phyloP scores from a whole-genome alignment of 2,888 invertebrate species.

The Hermaeophaga mercurialis region DNA sequence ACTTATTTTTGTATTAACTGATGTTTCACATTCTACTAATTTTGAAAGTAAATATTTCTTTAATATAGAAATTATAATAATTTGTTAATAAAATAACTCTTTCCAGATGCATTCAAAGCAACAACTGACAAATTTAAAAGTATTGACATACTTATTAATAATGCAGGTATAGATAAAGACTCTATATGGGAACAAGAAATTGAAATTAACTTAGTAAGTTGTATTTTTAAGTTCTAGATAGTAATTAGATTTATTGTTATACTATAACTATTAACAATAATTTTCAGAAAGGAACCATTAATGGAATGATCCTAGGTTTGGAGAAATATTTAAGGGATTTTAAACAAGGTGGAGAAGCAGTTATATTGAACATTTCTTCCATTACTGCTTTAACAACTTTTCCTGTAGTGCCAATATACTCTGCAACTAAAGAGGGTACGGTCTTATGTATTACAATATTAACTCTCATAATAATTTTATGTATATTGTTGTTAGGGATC shows the following conservation, averaged over 20 bases:
- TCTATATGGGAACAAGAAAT: conserved; percentile 36
- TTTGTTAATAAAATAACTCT: neutral
- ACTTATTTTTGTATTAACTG: conserved; percentile 36
- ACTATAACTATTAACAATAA: no score
- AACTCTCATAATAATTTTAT: neutral
- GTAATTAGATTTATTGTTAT: no score
- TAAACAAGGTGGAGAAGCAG: conserved; percentile 33
- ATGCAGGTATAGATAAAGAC: conserved; percentile 39
- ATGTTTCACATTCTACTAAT: conserved; percentile 29
- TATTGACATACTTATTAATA: conserved; percentile 66
- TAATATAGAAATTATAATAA: no score
- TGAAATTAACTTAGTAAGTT: conserved; percentile 39
- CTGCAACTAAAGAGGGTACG: conserved; percentile 1
- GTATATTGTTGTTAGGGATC: neutral
- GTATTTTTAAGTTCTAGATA: no score
- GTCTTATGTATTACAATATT: neutral
- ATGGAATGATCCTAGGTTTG: conserved; percentile 37
- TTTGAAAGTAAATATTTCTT: conserved; percentile 31
- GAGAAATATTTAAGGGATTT: conserved; percentile 35
- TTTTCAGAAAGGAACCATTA: conserved; percentile 45
- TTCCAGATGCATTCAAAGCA: conserved; percentile 65
- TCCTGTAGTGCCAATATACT: neutral
- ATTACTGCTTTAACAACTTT: conserved; percentile 23
- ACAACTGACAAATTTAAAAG: conserved; percentile 69
- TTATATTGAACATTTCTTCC: conserved; percentile 33